A percentile compares a stretch with the other conserved stretches of the same genome.
phyloP scores from a whole-genome alignment of 1,140 invertebrate species.

The Trialeurodes vaporariorum region DNA sequence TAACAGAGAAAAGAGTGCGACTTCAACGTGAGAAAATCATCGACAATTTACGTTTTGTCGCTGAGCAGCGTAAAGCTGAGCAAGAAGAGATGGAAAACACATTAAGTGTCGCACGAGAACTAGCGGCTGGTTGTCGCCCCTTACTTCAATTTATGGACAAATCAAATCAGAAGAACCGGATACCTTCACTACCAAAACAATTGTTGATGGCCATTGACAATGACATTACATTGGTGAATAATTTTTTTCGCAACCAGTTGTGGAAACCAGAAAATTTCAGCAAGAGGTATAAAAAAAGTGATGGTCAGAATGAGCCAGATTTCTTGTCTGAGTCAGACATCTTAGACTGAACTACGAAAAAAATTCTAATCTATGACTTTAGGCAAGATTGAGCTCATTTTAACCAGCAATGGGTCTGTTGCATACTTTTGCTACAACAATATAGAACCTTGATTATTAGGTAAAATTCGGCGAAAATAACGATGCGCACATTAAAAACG shows the following conservation, averaged over 20 bases:
- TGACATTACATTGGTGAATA: conserved; percentile 39
- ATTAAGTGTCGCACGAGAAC: conserved; percentile 18
- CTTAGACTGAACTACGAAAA: too few relatives aligned
- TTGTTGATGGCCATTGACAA: conserved; percentile 22
- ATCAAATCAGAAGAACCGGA: conserved; percentile 11
- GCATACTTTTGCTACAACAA: too few relatives aligned
- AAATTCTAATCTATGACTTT: too few relatives aligned
- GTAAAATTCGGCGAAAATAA: too few relatives aligned
- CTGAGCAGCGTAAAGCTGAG: conserved; percentile 24
- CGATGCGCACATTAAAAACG: too few relatives aligned
- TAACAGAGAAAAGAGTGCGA: conserved; percentile 40
- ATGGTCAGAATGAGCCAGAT: background rate
- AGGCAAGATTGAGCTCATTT: too few relatives aligned
- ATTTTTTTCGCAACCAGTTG: conserved; percentile 43
- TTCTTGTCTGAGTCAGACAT: too few relatives aligned
- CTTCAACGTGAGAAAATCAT: conserved; percentile 40
- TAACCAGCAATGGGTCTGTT: too few relatives aligned
- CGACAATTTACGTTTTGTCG: conserved; percentile 27
- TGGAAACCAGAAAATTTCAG: conserved; percentile 44
- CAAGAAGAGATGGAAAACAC: conserved; percentile 20
- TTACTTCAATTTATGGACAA: conserved; percentile 17
- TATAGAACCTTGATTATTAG: too few relatives aligned
- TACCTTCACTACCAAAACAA: conserved; percentile 14
- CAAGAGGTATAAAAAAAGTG: conserved; percentile 10
- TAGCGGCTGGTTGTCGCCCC: conserved; percentile 19